A percentile compares a stretch with the other conserved stretches of the same genome.
Evolutionary conservation across 2,888 invertebrate genomes (phyloP).

Genomic region (Heliconius erato): DNA sequence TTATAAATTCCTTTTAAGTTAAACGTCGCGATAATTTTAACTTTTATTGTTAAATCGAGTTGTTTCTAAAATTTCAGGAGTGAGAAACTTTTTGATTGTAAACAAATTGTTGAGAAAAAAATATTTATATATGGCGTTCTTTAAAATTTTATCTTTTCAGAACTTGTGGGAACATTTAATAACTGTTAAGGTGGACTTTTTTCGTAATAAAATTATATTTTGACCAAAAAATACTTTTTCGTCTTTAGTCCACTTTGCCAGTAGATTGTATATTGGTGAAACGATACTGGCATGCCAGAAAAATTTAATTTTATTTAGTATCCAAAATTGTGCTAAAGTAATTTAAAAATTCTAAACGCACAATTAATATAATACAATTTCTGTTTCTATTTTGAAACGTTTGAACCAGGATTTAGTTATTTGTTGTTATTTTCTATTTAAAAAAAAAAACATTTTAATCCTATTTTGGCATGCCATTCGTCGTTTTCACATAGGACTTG

Average conservation of each 20-base stretch:
- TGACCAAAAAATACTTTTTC: background rate
- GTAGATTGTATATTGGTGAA: background rate
- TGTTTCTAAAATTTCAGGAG: slow-evolving; percentile 3
- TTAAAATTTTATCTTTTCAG: background rate
- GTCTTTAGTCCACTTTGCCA: slow-evolving; percentile 20
- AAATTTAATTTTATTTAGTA: background rate
- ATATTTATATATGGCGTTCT: slow-evolving; percentile 17
- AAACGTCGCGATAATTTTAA: slow-evolving; percentile 1
- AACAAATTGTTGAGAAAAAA: background rate
- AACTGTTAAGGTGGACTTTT: background rate
- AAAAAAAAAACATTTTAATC: background rate
- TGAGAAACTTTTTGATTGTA: slow-evolving; percentile 13
- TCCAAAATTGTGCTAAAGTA: slow-evolving; percentile 18
- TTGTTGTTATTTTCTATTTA: background rate
- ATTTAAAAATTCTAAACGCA: slow-evolving; percentile 10
- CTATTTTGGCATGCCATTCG: background rate
- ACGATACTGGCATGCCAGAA: background rate
- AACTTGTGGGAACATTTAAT: slow-evolving; percentile 12
- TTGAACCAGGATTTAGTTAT: background rate
- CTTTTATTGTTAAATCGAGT: slow-evolving; percentile 25
- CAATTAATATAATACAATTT: background rate
- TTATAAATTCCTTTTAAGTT: background rate
- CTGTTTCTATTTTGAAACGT: background rate
- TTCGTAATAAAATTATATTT: background rate
- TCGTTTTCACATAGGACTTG: slow-evolving; percentile 36